Conservation (phyloP, 2,113 vertebrate genomes). For the Pelmatolapia mariae region DNA sequence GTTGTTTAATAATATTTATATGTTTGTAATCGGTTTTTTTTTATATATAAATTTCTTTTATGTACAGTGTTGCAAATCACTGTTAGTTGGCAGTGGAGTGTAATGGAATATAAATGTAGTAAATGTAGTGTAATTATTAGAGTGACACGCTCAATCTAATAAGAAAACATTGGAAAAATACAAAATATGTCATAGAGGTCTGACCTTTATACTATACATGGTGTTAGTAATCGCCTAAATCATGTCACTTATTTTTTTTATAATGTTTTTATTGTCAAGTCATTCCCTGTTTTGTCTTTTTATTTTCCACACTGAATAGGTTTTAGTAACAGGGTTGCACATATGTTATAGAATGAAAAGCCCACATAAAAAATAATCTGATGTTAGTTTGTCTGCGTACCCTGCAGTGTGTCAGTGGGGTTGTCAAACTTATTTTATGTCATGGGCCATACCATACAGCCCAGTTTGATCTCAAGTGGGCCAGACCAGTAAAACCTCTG, state of each 20-base stretch:
- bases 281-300: neutral
- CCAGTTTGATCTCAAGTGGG: neutral
- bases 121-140: neutral
- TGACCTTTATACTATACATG: neutral
- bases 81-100: neutral
- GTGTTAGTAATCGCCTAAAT: neutral
- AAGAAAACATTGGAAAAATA: neutral
- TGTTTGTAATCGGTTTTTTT: neutral
- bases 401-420: neutral
- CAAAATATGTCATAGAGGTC: neutral
- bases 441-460: neutral
- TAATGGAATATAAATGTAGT: neutral
- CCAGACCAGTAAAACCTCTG: neutral
- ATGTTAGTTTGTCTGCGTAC: neutral
- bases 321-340: neutral
- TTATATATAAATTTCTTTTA: neutral
- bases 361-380: neutral
- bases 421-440: neutral
- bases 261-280: neutral
- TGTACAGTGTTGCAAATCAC: neutral
- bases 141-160: neutral
- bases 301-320: neutral
- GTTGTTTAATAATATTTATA: neutral
- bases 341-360: neutral
- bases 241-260: neutral